A percentile compares a stretch with the other conserved stretches of the same genome.
phyloP scores from a whole-genome alignment of 1,140 invertebrate species.

The Aphelenchoides besseyi region DNA sequence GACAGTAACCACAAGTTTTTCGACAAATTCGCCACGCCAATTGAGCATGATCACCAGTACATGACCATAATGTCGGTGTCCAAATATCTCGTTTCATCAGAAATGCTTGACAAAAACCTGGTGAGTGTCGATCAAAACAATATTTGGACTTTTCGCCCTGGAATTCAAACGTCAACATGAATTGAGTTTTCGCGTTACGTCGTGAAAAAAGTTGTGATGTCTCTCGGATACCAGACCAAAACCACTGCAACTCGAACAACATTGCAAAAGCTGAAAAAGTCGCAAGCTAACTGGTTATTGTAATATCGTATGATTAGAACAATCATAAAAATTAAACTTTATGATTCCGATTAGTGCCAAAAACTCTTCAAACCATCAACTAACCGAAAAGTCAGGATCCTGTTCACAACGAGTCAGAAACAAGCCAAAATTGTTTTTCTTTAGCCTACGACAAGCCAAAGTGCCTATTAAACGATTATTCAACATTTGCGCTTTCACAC shows the following conservation, averaged over 20 bases:
- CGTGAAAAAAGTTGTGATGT: slow-evolving; percentile 11
- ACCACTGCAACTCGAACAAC: slow-evolving; percentile 9
- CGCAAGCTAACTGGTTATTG: background rate
- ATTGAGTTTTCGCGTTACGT: slow-evolving; percentile 3
- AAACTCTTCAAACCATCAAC: no score
- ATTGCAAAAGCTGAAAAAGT: slow-evolving; percentile 4
- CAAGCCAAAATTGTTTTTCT: slow-evolving; percentile 9
- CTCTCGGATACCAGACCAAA: background rate
- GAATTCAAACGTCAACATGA: background rate
- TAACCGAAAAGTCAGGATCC: background rate
- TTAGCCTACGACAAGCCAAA: slow-evolving; percentile 8
- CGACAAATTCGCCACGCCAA: slow-evolving; percentile 18
- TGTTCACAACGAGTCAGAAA: slow-evolving; percentile 9
- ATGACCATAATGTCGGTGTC: slow-evolving; percentile 22
- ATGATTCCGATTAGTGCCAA: no score
- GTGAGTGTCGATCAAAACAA: slow-evolving; percentile 28
- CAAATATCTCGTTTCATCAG: slow-evolving; percentile 22
- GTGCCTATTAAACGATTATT: slow-evolving; percentile 4
- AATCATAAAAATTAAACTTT: no score
- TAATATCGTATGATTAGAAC: no score
- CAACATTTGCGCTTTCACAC: no score
- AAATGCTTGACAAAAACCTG: slow-evolving; percentile 19
- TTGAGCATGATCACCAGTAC: slow-evolving; percentile 20
- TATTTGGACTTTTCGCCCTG: slow-evolving; percentile 21
- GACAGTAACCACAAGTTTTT: slow-evolving; percentile 29